Evolutionary conservation across 2,113 vertebrate species (phyloP), one percentile per base, ranked within the genome.

Genomic region (Muscicapa adusta): DNA sequence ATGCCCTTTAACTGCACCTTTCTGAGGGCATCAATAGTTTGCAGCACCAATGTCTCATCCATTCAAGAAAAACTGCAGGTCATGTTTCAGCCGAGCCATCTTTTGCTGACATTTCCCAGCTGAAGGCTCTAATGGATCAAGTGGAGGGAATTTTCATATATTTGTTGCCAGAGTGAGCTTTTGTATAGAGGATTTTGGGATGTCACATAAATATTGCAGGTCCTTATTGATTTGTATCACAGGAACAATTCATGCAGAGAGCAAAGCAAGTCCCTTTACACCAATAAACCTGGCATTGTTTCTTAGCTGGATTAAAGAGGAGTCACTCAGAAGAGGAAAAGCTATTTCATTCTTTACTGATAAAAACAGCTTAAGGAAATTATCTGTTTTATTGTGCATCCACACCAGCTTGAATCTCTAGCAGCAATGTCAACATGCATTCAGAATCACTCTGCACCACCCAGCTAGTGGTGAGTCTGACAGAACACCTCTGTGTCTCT

Each of bases 191-290:
- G 38, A 66, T 68, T 82, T 86, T 26, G 74, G 60, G 82, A 73
- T 75, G 75, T 80, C 94, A 96, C 81, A 66, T 94, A 95, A 93
- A 95, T 91, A 91, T 71, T 95, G 78, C 47, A 88, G 50, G 57
- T 20, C 58, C 3, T 61, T 93, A 95, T 45, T 88, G 88, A 95
- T 94, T 96, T 89, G 71, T 85, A 58, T 54, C 84, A 68, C 23
- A 89, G 63, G 13, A 91, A 62, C 26, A 28, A 48, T 20, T 56
- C 5, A n/a, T 29, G 36, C 80, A 87, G 60, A 56, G 58, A 79
- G 42, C 70, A 82, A 72, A 53, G 42, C 3, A 76, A 87, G 63
- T 88, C 88, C 75, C 78, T 68, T 66, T 62, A 57, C 28, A 51
- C 60, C 63, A 29, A 53, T 70, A 85, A 75, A 81, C 20, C 54